phyloP scores from a whole-genome alignment of 2,888 invertebrate genomes.

The Conus canariensis region DNA sequence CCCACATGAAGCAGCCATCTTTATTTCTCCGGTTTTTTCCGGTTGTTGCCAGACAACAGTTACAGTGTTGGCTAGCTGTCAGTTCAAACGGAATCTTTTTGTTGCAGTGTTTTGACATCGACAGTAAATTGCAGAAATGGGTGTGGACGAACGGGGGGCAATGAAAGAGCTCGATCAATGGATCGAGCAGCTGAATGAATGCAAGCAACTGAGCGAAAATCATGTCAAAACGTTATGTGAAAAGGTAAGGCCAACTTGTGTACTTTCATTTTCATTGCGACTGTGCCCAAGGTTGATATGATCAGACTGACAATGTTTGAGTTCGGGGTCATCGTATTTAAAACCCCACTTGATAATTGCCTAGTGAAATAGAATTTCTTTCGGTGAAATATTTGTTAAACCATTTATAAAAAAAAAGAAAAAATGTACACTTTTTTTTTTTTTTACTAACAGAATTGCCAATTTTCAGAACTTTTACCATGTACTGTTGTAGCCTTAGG shows the following conservation, averaged over 20 bases:
- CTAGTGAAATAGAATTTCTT: too few species aligned
- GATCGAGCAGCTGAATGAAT: constrained; percentile 99
- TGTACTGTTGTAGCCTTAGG: too few species aligned
- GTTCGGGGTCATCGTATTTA: too few species aligned
- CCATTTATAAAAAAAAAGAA: too few species aligned
- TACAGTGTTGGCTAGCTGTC: neutral
- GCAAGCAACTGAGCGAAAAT: constrained; percentile 99
- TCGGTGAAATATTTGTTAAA: too few species aligned
- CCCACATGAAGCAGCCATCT: constrained; percentile 11
- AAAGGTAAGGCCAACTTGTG: constrained; percentile 86
- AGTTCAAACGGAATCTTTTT: neutral
- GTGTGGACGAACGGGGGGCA: constrained; percentile 72
- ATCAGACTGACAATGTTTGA: too few species aligned
- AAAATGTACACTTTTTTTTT: too few species aligned
- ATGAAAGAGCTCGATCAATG: constrained; percentile 98
- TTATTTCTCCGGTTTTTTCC: neutral
- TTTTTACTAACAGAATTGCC: too few species aligned
- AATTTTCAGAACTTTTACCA: too few species aligned
- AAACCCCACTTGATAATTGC: too few species aligned
- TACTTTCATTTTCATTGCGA: constrained; percentile 8
- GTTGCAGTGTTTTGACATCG: constrained; percentile 17
- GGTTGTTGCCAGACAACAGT: neutral
- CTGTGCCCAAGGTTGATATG: too few species aligned
- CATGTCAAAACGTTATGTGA: constrained; percentile 99
- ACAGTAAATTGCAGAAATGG: constrained; percentile 6